Evolutionary conservation across 2,888 invertebrate species (phyloP).

Genomic region (Andrena bucephala): DNA sequence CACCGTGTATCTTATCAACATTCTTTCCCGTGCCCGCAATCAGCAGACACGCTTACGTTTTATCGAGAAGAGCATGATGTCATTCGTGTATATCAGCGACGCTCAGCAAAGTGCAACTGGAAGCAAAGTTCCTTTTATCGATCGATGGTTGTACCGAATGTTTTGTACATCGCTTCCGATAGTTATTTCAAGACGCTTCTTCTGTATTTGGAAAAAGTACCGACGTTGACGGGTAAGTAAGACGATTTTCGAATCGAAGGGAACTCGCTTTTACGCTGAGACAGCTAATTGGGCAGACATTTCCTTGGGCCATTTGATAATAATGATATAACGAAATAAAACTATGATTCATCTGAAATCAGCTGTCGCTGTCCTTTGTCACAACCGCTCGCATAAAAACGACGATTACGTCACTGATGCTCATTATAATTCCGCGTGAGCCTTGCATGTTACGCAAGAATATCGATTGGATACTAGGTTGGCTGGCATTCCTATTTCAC

Average conservation of each 20-base stretch:
- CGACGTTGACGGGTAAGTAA: too few species aligned
- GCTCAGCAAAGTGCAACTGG: slow-evolving; percentile 9
- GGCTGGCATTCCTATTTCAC: neutral
- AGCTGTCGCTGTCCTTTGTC: slow-evolving; percentile 3
- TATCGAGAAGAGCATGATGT: slow-evolving; percentile 29
- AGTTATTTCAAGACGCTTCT: neutral
- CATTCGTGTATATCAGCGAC: slow-evolving; percentile 15
- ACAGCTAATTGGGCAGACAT: neutral
- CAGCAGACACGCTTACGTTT: slow-evolving; percentile 25
- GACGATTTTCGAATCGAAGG: neutral
- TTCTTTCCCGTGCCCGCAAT: slow-evolving; percentile 30
- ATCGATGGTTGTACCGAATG: neutral
- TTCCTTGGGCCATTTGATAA: slow-evolving; percentile 7
- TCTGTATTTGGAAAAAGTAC: too few species aligned
- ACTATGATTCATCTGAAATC: slow-evolving; percentile 34
- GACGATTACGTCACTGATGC: slow-evolving; percentile 4
- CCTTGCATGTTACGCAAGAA: neutral
- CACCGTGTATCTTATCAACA: slow-evolving; percentile 60
- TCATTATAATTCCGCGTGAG: neutral
- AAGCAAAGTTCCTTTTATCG: neutral
- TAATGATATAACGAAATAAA: slow-evolving; percentile 25
- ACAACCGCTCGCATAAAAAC: slow-evolving; percentile 18
- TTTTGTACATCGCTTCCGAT: neutral
- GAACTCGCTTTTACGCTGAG: neutral
- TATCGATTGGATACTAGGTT: neutral